Evolutionary conservation across 2,797 vertebrate species (phyloP), one percentile per base, ranked within the genome.

Genomic region (Cyprinodon diabolis): DNA sequence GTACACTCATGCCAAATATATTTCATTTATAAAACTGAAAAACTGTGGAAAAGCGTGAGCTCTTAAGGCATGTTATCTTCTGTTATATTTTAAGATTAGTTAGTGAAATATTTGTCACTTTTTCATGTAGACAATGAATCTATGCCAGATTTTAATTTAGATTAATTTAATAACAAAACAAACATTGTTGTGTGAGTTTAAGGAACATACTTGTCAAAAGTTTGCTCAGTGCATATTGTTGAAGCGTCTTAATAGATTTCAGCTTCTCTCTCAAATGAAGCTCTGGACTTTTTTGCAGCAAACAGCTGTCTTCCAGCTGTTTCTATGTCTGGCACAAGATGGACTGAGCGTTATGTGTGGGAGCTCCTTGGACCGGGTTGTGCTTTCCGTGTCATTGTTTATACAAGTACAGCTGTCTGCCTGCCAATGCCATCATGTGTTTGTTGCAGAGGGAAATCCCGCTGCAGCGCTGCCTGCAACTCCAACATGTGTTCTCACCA

Each of bases 381-480:
- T 83, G 83, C 79, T 81, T 89, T 90, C 85, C 14, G 62, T 75
- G 84, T 85, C 79, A 69, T 82, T 92, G 84, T 93, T 92, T 93
- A 91, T 79, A 93, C 86, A 87, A 92, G 86, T 71, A 74, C 89
- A 85, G 90, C 89, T 71, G 91, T 89, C 89, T 84, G 80, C 71
- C 77, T 87, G 89, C 87, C 86, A 78, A 70, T 93, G 89, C 90
- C 89, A 89, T 86, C 78, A 67, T 82, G 85, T 93, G 89, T 92
- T 93, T 94, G 90, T 84, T 91, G 74, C 81, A 72, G 85, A 92
- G 91, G 92, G 92, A 90, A 92, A 91, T 86, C 90, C 90, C 91
- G 68, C 71, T 51, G 77, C 78, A 63, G 69, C 75, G 77, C 75
- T 62, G 25, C 30, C 75, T 62, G 25, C 30, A 23, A 43, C 43